These are phyloP conservation scores for Oryctes rhinoceros DNA, from an alignment of 1,140 invertebrate genomes.

Conservation along the genomic window DNA sequence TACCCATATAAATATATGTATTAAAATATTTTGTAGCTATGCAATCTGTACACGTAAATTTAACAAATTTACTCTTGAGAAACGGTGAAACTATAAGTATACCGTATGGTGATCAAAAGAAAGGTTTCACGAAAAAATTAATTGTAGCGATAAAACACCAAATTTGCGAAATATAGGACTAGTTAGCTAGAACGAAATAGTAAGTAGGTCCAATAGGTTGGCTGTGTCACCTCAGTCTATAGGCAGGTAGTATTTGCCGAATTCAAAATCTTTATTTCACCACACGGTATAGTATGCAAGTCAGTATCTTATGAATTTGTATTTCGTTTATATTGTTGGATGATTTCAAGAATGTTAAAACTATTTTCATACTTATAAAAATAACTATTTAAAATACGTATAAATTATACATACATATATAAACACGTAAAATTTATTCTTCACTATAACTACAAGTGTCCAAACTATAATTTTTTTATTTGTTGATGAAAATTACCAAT, in stretches of 20 bases:
- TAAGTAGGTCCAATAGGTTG: background rate
- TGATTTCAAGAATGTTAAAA: slow-evolving; percentile 26
- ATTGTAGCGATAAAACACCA: background rate
- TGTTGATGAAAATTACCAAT: background rate
- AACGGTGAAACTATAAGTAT: background rate
- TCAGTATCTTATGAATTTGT: slow-evolving; percentile 18
- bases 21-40: slow-evolving; percentile 4
- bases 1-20: background rate
- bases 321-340: background rate
- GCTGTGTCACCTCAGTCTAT: background rate
- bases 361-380: slow-evolving; percentile 38
- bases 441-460: background rate
- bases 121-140: background rate
- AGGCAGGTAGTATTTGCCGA: background rate
- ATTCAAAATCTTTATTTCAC: background rate
- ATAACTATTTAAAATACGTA: slow-evolving; percentile 36
- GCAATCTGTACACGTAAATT: background rate
- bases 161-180: background rate
- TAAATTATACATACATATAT: slow-evolving; percentile 17
- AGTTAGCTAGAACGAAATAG: background rate
- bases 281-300: background rate
- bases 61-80: background rate
- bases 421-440: background rate
- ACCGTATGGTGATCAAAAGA: background rate
- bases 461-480: background rate